Base-by-base conservation (phyloP, 2,888 invertebrate species). In the Oxystoma pomonae region DNA sequence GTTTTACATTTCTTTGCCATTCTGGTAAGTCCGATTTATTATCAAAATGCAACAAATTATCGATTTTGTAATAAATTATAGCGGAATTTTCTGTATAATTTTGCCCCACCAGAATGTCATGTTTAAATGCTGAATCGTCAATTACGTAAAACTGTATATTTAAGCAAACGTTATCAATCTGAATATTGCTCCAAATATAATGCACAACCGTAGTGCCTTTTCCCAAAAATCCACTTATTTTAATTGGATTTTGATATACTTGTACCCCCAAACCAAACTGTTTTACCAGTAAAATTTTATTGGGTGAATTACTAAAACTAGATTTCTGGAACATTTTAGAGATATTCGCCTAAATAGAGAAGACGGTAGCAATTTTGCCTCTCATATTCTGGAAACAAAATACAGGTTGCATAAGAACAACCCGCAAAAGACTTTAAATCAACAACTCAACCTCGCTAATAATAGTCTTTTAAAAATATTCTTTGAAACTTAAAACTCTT, bases 21-120 rank as follows among this genome's bases (percentile, higher is more conserved):
- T 12, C n/a, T 20, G 20, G 17, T 2, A n/a, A 20, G 16, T 60
- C 20, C 16, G 22, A 19, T 55, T 60, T 60, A 55, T 60, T 17
- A 22, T 60, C 22, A 20, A 60, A 60, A 22, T 17, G 21, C 55
- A 55, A 55, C 2, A n/a, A 22, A n/a, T 60, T 19, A 20, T 60
- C 60, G n/a, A 16, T 57, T 17, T n/a, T 50, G 53, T 19, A 50
- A 19, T 58, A 58, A 5, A 22, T 3, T 2, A 20, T n/a, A 20
- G 16, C 12, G 16, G 55, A 12, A 58, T 21, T 3, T 21, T 58
- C 22, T 9, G 58, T 58, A 49, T 22, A 58, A 49, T 58, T 58
- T 21, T 22, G 20, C 17, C 58, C 58, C 5, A 58, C 35, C 35
- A 58, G 35, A 58, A 58, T 58, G 16, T 58, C 58, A 16, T 12